Evolutionary conservation across 1,140 invertebrate genomes (phyloP).

Genomic region (Acromyrmex echinatior): DNA sequence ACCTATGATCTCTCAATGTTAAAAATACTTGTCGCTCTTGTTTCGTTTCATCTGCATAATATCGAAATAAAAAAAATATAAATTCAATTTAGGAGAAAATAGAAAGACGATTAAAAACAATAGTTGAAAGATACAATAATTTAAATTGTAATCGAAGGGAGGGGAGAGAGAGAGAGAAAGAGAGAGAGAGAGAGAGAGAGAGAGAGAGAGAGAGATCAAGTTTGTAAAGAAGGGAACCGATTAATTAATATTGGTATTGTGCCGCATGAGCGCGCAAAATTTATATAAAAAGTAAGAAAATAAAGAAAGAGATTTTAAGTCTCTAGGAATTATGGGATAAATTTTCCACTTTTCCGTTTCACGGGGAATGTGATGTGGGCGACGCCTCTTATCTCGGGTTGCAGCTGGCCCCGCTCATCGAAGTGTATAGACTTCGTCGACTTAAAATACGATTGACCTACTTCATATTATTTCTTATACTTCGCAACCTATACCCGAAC

Average conservation of each 20-base stretch:
- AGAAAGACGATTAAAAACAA: neutral
- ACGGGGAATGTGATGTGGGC: slow-evolving; percentile 51
- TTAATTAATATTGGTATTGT: slow-evolving; percentile 24
- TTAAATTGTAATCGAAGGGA: neutral
- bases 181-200: no score
- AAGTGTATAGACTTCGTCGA: slow-evolving; percentile 74
- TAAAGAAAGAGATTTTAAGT: neutral
- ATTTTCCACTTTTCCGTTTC: slow-evolving; percentile 30
- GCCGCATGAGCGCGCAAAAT: slow-evolving; percentile 14
- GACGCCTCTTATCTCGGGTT: slow-evolving; percentile 77
- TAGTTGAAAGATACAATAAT: neutral
- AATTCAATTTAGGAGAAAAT: neutral
- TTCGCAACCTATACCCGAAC: neutral
- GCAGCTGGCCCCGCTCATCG: slow-evolving; percentile 78
- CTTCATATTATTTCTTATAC: slow-evolving; percentile 72
- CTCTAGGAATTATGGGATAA: slow-evolving; percentile 25
- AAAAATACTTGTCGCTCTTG: neutral
- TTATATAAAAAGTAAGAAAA: neutral
- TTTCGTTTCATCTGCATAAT: neutral
- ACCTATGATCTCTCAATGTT: neutral
- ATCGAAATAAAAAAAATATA: neutral
- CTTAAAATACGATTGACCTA: slow-evolving; percentile 76
- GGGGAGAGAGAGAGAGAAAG: no score
- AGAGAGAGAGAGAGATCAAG: neutral
- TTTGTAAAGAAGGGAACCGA: neutral